These are phyloP conservation scores for Montifringilla adamsi DNA, from an alignment of 2,113 vertebrate species.

Conservation along the genomic window DNA sequence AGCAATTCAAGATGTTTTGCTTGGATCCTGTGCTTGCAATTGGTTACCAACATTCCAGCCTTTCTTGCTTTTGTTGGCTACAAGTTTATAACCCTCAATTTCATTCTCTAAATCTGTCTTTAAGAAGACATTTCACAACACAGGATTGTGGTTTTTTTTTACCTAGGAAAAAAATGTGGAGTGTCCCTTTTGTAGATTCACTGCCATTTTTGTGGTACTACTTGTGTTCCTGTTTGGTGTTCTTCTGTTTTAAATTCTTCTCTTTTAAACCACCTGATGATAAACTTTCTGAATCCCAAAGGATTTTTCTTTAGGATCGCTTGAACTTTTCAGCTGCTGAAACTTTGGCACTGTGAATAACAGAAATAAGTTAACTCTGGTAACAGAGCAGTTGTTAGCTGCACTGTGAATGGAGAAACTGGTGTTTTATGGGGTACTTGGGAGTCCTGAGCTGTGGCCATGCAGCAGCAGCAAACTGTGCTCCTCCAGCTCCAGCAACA, in stretches of 20 bases:
- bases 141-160: background rate
- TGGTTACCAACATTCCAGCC: conserved; percentile 76
- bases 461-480: background rate
- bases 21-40: conserved; percentile 68
- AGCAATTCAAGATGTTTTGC: conserved; percentile 82
- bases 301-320: background rate
- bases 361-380: conserved; percentile 15
- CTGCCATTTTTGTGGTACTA: background rate
- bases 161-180: conserved; percentile 39
- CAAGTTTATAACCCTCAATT: conserved; percentile 74
- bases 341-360: background rate
- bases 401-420: background rate
- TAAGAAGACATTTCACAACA: conserved; percentile 75
- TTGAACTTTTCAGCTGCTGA: conserved; percentile 36
- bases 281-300: conserved; percentile 23
- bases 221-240: background rate
- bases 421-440: conserved; percentile 5
- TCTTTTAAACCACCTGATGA: background rate
- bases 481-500: conserved; percentile 47
- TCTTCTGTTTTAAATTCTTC: background rate
- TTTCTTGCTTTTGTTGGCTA: conserved; percentile 80
- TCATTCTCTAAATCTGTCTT: conserved; percentile 77
- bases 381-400: background rate
- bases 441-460: background rate
- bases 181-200: conserved; percentile 11